Evolutionary conservation across 2,113 vertebrate genomes (phyloP).

Genomic region (Otis tarda): DNA sequence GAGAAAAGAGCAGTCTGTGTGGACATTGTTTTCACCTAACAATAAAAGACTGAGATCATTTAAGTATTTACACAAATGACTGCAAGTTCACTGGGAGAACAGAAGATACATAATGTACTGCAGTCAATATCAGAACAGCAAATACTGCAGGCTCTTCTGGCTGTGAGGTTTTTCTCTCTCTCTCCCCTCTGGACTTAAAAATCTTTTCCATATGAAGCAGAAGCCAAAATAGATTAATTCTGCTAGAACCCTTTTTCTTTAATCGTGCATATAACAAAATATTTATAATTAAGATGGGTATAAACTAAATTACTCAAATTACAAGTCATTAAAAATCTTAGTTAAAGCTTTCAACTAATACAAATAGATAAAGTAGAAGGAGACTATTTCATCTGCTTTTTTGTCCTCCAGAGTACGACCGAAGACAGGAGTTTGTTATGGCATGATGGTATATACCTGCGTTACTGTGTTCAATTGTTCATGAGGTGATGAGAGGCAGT

Average conservation of each 20-base stretch:
- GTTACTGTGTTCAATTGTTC: background rate
- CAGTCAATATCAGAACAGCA: background rate
- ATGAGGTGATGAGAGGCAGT: background rate
- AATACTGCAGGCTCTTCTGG: background rate
- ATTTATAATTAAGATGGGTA: background rate
- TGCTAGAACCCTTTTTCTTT: background rate
- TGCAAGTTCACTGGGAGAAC: background rate
- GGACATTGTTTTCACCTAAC: background rate
- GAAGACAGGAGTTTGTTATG: background rate
- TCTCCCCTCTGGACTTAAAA: background rate
- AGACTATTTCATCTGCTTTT: background rate
- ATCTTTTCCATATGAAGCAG: background rate
- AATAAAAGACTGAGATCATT: background rate
- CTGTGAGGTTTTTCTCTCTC: background rate
- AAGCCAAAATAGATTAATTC: background rate
- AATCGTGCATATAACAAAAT: background rate
- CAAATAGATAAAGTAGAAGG: background rate
- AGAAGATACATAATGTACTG: background rate
- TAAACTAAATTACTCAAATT: background rate
- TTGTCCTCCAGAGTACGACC: background rate
- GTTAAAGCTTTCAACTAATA: background rate
- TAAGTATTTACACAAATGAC: background rate
- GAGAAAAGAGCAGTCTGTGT: background rate
- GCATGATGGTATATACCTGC: background rate
- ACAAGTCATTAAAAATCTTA: background rate